Percentiles rank a stretch among this genome's conserved stretches.
phyloP scores from a whole-genome alignment of 2,113 vertebrate species.

The Shinisaurus crocodilurus region DNA sequence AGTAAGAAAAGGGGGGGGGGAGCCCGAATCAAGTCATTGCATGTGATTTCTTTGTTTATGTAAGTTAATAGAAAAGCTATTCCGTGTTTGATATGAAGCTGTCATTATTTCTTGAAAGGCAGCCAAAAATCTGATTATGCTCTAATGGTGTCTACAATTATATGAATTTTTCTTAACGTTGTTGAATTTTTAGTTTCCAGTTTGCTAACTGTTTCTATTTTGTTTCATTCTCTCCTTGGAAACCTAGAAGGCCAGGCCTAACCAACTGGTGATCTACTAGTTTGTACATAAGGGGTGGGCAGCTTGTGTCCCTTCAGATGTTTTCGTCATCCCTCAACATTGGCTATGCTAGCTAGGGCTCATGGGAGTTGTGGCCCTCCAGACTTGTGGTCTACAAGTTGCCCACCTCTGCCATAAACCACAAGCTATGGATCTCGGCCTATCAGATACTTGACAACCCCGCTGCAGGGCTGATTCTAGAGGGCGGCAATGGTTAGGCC shows the following conservation, averaged over 20 bases:
- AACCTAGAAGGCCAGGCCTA: conserved; percentile 50
- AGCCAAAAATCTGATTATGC: conserved; percentile 65
- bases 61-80: conserved; percentile 70
- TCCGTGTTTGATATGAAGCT: conserved; percentile 63
- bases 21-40: conserved; percentile 54
- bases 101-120: conserved; percentile 64
- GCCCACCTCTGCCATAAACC: no score
- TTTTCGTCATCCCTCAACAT: no score
- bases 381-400: no score
- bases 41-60: conserved; percentile 67
- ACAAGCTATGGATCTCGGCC: no score
- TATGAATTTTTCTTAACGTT: conserved; percentile 69
- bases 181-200: conserved; percentile 69
- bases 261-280: conserved; percentile 13
- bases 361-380: no score
- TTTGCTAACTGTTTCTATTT: conserved; percentile 64
- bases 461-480: no score
- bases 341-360: no score
- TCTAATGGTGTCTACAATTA: conserved; percentile 71
- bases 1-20: not conserved
- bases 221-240: conserved; percentile 73
- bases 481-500: no score
- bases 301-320: not conserved
- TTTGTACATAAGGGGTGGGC: not conserved
- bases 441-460: no score